Conservation (phyloP, 2,888 invertebrate species). For the Metalampra italica region DNA sequence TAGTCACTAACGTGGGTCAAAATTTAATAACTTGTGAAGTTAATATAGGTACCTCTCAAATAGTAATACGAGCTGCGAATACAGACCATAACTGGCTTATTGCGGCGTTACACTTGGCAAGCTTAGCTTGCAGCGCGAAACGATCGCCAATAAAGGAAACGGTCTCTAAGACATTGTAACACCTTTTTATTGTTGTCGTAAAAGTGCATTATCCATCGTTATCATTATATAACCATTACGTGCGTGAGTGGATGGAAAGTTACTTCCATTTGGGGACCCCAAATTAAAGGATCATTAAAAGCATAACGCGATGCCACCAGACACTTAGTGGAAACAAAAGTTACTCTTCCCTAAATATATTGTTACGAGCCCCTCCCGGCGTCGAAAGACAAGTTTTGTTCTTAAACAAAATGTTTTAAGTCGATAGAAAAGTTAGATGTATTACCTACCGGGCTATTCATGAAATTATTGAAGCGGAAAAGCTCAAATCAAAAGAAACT, state of each 20-base stretch:
- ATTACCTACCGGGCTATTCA: too few relatives aligned
- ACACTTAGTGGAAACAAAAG: not conserved
- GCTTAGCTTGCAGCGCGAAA: constrained; percentile 24
- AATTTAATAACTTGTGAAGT: too few relatives aligned
- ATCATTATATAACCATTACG: constrained; percentile 13
- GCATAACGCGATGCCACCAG: not conserved
- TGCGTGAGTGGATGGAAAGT: not conserved
- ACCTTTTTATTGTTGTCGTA: constrained; percentile 36
- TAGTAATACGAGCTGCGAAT: constrained; percentile 12
- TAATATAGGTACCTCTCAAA: too few relatives aligned
- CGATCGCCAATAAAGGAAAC: constrained; percentile 31
- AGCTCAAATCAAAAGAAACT: too few relatives aligned
- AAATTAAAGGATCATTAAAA: constrained; percentile 5
- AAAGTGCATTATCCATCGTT: constrained; percentile 35
- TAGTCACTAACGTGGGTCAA: too few relatives aligned
- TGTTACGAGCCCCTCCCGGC: not conserved
- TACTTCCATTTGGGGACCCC: not conserved
- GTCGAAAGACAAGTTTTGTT: not conserved
- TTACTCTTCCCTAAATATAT: not conserved
- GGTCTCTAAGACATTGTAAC: constrained; percentile 29
- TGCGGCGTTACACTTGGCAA: constrained; percentile 29
- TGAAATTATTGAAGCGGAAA: too few relatives aligned
- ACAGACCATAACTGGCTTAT: constrained; percentile 26
- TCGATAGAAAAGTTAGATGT: not conserved
- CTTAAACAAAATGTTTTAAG: not conserved